Evolutionary conservation across 2,888 invertebrate genomes (phyloP), one percentile per base, ranked within the genome.

Genomic region (Hirtodrosophila confusa): DNA sequence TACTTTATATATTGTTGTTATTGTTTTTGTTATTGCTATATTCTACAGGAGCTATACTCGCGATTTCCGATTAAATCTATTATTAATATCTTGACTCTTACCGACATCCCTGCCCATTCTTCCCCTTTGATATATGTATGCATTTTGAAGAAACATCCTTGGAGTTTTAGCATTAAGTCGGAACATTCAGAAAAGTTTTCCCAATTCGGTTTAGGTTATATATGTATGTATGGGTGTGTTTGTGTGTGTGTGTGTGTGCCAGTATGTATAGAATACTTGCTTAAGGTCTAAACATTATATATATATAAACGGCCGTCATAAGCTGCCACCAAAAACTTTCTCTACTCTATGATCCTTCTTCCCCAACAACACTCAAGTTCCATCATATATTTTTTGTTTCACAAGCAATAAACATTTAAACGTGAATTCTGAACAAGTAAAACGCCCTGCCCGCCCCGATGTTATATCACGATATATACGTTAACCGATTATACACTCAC

Each of bases 351-450:
- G 47, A 51, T 57, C 17, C 43, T 54, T 47, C 7, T n/a, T 17
- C 17, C 17, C 29, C 17, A 12, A 27, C 27, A 27, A 27, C 4
- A 27, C 27, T 27, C 27, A 27, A 27, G 27, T 39, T 40, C n/a
- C 36, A 36, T 27, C 31, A 40, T 27, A 5, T 27, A 27, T 27
- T 27, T 27, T 27, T 58, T 53, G 29, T 70, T 71, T 63, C 61
- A 77, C 83, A 78, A 82, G 78, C 78, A 78, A 78, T 78, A 78
- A 78, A 74, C 79, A 82, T 78, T 78, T 70, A 70, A 78, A 82
- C 82, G 71, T 78, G 80, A 70, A 68, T 78, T 78, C 47, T 50
- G 49, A 78, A 63, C 48, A 68, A 63, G 31, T 47, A 49, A 54
- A 36, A 44, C 69, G 39, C 54, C 51, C 36, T 55, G 40, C 17